Evolutionary conservation across 1,140 invertebrate species (phyloP).

Genomic region (Pectinophora gossypiella): DNA sequence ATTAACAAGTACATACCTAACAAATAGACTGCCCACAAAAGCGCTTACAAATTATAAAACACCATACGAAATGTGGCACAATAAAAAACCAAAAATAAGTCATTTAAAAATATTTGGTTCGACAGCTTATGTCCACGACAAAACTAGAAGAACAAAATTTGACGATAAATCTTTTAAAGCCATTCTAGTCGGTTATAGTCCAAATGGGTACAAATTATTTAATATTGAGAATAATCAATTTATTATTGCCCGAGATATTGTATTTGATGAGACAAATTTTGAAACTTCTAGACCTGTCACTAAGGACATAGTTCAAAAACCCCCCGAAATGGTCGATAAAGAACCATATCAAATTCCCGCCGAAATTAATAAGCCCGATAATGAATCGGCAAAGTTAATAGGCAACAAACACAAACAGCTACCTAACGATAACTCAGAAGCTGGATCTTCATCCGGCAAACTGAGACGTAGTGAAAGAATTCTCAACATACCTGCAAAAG

Average conservation of each 20-base stretch:
- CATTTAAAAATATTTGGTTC: conserved; percentile 66
- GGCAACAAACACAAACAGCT: background rate
- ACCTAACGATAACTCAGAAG: background rate
- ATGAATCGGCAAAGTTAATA: background rate
- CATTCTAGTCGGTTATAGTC: conserved; percentile 45
- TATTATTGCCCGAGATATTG: conserved; percentile 41
- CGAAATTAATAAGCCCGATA: background rate
- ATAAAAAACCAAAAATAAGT: conserved; percentile 49
- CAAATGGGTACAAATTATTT: conserved; percentile 49
- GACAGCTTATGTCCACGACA: conserved; percentile 47
- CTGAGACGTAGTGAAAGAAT: background rate
- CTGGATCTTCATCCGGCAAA: background rate
- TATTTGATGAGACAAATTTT: conserved; percentile 43
- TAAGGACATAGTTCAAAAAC: too few relatives aligned
- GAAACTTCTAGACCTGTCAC: too few relatives aligned
- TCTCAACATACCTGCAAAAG: conserved; percentile 6
- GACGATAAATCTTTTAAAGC: conserved; percentile 37
- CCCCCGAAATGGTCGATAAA: background rate
- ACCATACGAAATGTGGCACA: conserved; percentile 62
- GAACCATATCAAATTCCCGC: background rate
- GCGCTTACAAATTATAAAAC: conserved; percentile 47
- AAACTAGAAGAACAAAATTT: conserved; percentile 43
- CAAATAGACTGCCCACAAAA: conserved; percentile 51
- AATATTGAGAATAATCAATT: conserved; percentile 29
- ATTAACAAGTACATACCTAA: conserved; percentile 36